These are phyloP conservation scores for Caenorhabditis tropicalis DNA, from an alignment of 1,140 invertebrate genomes.

Conservation along the genomic window DNA sequence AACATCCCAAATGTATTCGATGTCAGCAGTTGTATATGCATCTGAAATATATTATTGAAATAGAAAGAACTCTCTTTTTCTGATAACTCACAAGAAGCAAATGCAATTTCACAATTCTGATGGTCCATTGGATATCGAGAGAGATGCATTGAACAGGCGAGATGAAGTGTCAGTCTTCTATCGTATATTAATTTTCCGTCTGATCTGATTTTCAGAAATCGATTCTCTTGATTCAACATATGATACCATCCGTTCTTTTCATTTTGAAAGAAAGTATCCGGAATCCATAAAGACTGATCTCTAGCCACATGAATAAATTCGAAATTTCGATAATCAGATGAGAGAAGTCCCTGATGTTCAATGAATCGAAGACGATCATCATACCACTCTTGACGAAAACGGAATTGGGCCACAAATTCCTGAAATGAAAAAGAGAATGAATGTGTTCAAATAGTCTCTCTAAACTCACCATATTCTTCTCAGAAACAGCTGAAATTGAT, in stretches of 20 bases:
- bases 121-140: conserved; percentile 59
- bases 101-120: conserved; percentile 59
- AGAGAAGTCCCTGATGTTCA: conserved; percentile 44
- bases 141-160: conserved; percentile 60
- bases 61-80: not conserved
- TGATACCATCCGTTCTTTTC: conserved; percentile 81
- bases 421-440: too few relatives aligned
- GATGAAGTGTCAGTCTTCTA: conserved; percentile 57
- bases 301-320: conserved; percentile 83
- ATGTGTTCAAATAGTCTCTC: too few relatives aligned
- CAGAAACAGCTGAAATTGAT: conserved; percentile 69
- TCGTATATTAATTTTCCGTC: conserved; percentile 61
- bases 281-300: conserved; percentile 89
- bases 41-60: conserved; percentile 77
- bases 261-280: conserved; percentile 93
- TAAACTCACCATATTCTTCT: conserved; percentile 68
- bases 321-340: conserved; percentile 75
- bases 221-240: conserved; percentile 60
- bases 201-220: conserved; percentile 58
- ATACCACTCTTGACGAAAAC: conserved; percentile 70
- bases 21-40: conserved; percentile 90
- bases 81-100: conserved; percentile 59
- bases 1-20: conserved; percentile 89
- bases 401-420: conserved; percentile 71
- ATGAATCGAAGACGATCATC: conserved; percentile 67